Evolutionary conservation across 2,797 vertebrate genomes (phyloP), one percentile per base, ranked within the genome.

Genomic region (Falco berigora): DNA sequence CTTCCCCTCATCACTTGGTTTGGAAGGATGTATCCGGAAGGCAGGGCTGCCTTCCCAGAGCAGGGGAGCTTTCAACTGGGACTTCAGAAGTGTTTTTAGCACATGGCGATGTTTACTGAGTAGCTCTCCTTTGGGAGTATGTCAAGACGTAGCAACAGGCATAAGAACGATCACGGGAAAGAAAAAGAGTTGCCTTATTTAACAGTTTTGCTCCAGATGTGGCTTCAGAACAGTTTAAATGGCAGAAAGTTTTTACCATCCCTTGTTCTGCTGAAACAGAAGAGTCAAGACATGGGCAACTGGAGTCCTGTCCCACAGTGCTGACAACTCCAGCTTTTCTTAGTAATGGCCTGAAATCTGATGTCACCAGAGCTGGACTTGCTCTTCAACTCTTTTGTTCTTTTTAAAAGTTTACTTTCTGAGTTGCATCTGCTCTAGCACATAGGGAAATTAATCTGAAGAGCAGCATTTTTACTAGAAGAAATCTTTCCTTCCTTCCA

Each of bases 91-190:
- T 5, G 72, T 13, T 68, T 56, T 17, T 61, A 90, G 92, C 73
- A 75, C 3, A 1, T 40, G 82, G 14, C 8, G 5, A 16, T 49
- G 58, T 58, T 88, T 68, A 83, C 66, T 4, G 27, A 89, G 38
- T 1, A 47, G 25, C 11, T 56, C 8, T 79, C 30, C n/a, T 59
- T 32, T 6, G 22, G 21, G 38, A 84, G 19, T 9, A 15, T 0
- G 16, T 28, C 49, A 40, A 59, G 53, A 53, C 55, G 10, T 9
- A 80, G 38, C 80, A 64, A 40, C 0, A 4, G 10, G 50, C 19
- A 1, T 7, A 38, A 63, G 42, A 82, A 82, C 1, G 3, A 72
- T 23, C 38, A 47, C 0, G 1, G n/a, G 34, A n/a, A 66, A 66
- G 32, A 62, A 36, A 62, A 44, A 58, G 7, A 46, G 52, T 46